A percentile compares a stretch with the other conserved stretches of the same genome.
Conservation (phyloP, 30 jellyfish, hydroid and myxozoan genomes). For the Aurelia coerulea region DNA sequence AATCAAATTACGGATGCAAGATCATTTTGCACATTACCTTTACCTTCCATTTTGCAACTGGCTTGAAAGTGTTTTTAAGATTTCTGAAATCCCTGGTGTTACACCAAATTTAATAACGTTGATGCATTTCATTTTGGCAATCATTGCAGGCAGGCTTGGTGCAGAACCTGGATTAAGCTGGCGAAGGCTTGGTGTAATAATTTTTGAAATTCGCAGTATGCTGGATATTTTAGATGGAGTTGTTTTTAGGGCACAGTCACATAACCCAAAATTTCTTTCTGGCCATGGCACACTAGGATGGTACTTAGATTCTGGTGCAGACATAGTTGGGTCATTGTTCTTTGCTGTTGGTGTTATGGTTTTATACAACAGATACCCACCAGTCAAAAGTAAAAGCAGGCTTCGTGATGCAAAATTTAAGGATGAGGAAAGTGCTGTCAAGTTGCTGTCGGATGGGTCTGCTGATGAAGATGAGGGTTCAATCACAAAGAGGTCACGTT, state of each 20-base stretch:
- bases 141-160: constrained; percentile 76
- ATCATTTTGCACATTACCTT: constrained; percentile 85
- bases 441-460: constrained; percentile 76
- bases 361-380: constrained; percentile 74
- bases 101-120: constrained; percentile 85
- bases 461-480: constrained; percentile 73
- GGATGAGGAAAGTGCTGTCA: constrained; percentile 86
- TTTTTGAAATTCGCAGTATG: constrained; percentile 76
- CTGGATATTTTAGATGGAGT: constrained; percentile 92
- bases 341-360: constrained; percentile 66
- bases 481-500: constrained; percentile 42
- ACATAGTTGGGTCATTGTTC: constrained; percentile 76
- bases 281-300: constrained; percentile 94
- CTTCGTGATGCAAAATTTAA: constrained; percentile 14
- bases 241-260: constrained; percentile 84
- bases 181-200: constrained; percentile 74
- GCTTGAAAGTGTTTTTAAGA: constrained; percentile 69
- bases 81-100: constrained; percentile 85
- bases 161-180: constrained; percentile 52
- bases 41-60: constrained; percentile 92
- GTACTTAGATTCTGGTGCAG: constrained; percentile 92
- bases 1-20: constrained; percentile 93
- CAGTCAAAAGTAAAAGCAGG: constrained; percentile 46
- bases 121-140: constrained; percentile 79
- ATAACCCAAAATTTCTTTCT: constrained; percentile 53